phyloP scores from a whole-genome alignment of 2,113 vertebrate genomes.

The Erythrocercus mccallii region DNA sequence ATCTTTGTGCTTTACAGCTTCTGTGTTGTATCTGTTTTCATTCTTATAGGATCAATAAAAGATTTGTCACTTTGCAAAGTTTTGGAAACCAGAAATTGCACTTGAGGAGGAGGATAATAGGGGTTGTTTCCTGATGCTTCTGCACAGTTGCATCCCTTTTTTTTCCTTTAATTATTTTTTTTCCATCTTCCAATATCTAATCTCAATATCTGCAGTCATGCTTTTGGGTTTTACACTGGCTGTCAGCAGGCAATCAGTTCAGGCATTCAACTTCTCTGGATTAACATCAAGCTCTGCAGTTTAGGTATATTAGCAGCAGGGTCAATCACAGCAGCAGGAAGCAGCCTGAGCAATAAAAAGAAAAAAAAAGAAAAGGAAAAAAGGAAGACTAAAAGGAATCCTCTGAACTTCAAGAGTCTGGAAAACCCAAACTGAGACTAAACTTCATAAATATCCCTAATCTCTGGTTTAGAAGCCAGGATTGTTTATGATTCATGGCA shows the following conservation, averaged over 20 bases:
- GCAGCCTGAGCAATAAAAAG: slow-evolving; percentile 22
- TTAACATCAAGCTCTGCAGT: slow-evolving; percentile 14
- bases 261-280: slow-evolving; percentile 11
- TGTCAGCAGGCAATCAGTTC: slow-evolving; percentile 46
- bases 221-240: slow-evolving; percentile 39
- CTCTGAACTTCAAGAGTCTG: slow-evolving; percentile 52
- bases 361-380: background rate
- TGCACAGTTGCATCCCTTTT: background rate
- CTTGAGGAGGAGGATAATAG: background rate
- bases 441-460: slow-evolving; percentile 63
- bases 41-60: slow-evolving; percentile 43
- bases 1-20: slow-evolving; percentile 17
- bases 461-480: slow-evolving; percentile 52
- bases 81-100: slow-evolving; percentile 6
- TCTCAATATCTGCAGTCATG: slow-evolving; percentile 27
- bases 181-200: slow-evolving; percentile 1
- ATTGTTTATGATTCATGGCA: slow-evolving; percentile 65
- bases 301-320: slow-evolving; percentile 46
- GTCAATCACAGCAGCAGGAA: slow-evolving; percentile 43
- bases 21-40: slow-evolving; percentile 28
- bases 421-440: slow-evolving; percentile 60
- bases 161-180: background rate
- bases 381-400: slow-evolving; percentile 15
- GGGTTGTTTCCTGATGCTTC: background rate
- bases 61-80: slow-evolving; percentile 6